These are phyloP conservation scores for Armadillidium nasatum DNA, from an alignment of 1,140 invertebrate species.

Conservation along the genomic window DNA sequence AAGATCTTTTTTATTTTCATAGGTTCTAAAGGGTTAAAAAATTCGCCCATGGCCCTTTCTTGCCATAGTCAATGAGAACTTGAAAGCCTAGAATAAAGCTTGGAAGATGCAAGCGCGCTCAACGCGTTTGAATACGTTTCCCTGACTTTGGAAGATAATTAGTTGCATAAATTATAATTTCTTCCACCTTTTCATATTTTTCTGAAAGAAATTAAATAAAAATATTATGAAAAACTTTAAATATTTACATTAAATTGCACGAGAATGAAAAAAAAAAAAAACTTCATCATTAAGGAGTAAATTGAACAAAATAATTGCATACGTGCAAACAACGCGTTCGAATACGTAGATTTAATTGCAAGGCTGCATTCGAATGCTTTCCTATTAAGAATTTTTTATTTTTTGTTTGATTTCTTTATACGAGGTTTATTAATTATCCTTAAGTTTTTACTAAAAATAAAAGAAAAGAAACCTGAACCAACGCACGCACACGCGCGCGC, in stretches of 20 bases:
- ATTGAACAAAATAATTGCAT: too few relatives aligned
- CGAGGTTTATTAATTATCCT: too few relatives aligned
- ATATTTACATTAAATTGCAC: too few relatives aligned
- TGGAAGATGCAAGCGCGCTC: background rate
- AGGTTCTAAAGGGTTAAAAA: background rate
- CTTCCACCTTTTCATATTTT: background rate
- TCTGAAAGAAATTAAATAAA: background rate
- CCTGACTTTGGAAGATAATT: background rate
- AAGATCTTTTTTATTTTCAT: too few relatives aligned
- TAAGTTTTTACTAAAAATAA: too few relatives aligned
- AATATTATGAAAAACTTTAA: too few relatives aligned
- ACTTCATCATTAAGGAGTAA: too few relatives aligned
- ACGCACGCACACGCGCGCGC: too few relatives aligned
- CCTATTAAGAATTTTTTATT: background rate
- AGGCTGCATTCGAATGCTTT: constrained; percentile 8
- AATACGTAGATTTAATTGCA: background rate
- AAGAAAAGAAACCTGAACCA: too few relatives aligned
- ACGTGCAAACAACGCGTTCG: background rate
- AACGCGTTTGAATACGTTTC: background rate
- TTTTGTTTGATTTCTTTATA: too few relatives aligned
- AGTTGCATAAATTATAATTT: background rate
- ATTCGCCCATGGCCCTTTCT: constrained; percentile 6
- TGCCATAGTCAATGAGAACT: background rate
- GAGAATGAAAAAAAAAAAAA: too few relatives aligned
- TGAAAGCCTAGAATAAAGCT: constrained; percentile 7